Conservation (phyloP, 2,113 vertebrate species). For the Cepphus grylle region DNA sequence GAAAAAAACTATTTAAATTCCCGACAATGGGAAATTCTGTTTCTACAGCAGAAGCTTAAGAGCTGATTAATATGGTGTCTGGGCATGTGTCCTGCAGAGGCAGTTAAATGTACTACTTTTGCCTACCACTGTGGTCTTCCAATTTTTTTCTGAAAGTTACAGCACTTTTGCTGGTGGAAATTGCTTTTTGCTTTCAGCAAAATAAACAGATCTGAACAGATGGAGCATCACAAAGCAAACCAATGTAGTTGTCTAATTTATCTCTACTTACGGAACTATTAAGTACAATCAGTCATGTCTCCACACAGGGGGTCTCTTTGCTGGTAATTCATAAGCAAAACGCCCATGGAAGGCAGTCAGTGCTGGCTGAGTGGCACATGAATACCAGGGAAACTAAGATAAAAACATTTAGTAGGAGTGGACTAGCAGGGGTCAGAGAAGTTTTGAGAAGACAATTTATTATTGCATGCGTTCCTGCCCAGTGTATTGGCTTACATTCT, state of each 20-base stretch:
- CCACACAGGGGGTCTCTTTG: background rate
- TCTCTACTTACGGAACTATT: background rate
- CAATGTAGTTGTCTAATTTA: background rate
- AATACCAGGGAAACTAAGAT: background rate
- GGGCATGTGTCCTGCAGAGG: background rate
- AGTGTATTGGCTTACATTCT: background rate
- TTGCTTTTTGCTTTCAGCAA: background rate
- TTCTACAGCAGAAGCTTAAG: background rate
- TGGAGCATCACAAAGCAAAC: background rate
- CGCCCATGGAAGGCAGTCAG: background rate
- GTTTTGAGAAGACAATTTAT: background rate
- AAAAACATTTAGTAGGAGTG: background rate
- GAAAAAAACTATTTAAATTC: background rate
- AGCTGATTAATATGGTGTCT: background rate
- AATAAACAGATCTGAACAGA: conserved; percentile 24
- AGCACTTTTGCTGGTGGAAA: background rate
- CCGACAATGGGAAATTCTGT: background rate
- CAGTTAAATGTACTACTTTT: background rate
- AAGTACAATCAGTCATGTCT: background rate
- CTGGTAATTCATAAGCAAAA: background rate
- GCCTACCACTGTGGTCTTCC: background rate
- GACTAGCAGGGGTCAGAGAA: background rate
- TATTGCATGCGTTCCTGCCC: background rate
- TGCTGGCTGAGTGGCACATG: background rate
- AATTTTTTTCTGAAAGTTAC: background rate